Conservation (phyloP, 2,113 vertebrate species). For the Cyanoderma ruficeps region DNA sequence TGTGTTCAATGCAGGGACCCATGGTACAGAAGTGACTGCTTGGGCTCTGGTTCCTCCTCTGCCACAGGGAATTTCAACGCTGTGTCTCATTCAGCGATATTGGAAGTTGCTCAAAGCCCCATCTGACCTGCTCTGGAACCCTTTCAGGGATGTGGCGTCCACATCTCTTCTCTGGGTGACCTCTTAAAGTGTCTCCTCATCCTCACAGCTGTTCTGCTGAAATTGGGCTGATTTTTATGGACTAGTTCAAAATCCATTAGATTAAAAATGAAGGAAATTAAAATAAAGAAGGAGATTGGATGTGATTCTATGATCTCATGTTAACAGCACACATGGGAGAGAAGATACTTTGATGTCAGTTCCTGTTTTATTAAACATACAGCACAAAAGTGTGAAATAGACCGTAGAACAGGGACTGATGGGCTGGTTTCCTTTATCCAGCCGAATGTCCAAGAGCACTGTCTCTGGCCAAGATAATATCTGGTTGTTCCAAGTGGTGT, state of each 20-base stretch:
- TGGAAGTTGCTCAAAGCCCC: not conserved
- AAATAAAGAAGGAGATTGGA: not conserved
- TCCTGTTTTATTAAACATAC: not conserved
- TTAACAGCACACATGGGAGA: not conserved
- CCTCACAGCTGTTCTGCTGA: not conserved
- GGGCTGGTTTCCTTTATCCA: not conserved
- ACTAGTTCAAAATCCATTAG: not conserved
- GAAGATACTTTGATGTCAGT: not conserved
- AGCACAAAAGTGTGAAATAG: not conserved
- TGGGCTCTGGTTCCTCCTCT: not conserved
- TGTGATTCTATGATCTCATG: not conserved
- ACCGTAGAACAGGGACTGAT: not conserved
- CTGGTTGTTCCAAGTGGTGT: not conserved
- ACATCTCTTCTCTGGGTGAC: not conserved
- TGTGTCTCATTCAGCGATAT: accelerated
- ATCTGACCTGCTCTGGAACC: not conserved
- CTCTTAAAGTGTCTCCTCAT: not conserved
- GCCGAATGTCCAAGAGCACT: not conserved
- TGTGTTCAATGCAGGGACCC: not conserved
- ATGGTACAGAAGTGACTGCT: not conserved
- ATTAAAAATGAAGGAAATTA: not conserved
- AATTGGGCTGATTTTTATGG: not conserved
- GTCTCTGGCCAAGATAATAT: not conserved
- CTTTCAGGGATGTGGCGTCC: not conserved
- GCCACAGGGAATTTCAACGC: accelerated